Conservation (phyloP, 92 coral and sea anemone genomes). For the Heliopora coerulea region DNA sequence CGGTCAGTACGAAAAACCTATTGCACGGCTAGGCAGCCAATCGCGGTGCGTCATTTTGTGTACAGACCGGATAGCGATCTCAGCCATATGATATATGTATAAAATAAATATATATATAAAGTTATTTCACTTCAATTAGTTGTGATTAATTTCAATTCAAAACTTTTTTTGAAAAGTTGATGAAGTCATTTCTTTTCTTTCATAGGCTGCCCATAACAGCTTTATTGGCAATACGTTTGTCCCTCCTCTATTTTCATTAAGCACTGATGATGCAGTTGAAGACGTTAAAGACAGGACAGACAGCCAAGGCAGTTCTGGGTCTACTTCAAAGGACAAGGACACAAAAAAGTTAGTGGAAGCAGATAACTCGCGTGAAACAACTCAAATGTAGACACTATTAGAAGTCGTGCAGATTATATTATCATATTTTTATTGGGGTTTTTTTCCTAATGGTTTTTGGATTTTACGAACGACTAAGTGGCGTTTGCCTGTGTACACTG, state of each 20-base stretch:
- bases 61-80: no score
- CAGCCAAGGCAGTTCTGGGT: neutral
- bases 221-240: conserved; percentile 3
- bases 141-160: no score
- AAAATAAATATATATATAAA: no score
- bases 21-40: no score
- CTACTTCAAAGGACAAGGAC: conserved; percentile 20
- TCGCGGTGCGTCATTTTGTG: no score
- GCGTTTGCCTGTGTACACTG: no score
- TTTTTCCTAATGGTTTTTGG: no score
- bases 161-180: no score
- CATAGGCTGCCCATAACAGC: conserved; percentile 26
- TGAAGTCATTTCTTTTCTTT: neutral
- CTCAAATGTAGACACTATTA: conserved; percentile 23
- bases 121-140: no score
- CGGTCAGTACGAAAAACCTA: no score
- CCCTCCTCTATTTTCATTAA: conserved; percentile 26
- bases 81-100: no score
- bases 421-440: neutral
- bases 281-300: neutral
- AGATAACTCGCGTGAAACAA: conserved; percentile 20
- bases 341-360: conserved; percentile 40
- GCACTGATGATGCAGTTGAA: conserved; percentile 26
- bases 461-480: no score
- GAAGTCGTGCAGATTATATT: neutral